Evolutionary conservation across 2,888 invertebrate genomes (phyloP).

Genomic region (Sipha maydis): DNA sequence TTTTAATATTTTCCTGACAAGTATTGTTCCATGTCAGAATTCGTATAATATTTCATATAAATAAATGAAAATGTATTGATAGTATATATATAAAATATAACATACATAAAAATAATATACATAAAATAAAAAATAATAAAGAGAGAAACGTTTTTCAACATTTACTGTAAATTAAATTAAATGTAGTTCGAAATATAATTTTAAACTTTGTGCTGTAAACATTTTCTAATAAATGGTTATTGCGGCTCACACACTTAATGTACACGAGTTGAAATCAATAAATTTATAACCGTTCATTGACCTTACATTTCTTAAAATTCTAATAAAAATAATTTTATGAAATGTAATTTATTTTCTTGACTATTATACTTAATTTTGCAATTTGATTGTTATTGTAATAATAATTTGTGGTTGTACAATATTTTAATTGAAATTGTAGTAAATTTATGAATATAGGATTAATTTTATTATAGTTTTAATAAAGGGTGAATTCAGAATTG

Average conservation of each 20-base stretch:
- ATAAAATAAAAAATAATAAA: too few species aligned
- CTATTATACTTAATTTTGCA: too few species aligned
- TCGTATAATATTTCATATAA: neutral
- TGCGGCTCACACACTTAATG: neutral
- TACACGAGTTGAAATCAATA: neutral
- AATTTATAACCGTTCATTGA: constrained; percentile 14
- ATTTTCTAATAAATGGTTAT: constrained; percentile 2
- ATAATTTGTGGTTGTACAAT: too few species aligned
- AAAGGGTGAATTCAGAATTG: too few species aligned
- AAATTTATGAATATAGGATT: too few species aligned
- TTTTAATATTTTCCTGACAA: neutral
- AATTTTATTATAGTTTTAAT: too few species aligned
- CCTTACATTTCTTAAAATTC: neutral
- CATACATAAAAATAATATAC: too few species aligned
- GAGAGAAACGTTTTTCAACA: neutral
- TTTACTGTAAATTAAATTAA: neutral
- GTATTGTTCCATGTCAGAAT: neutral
- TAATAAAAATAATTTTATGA: neutral
- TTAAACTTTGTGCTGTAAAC: neutral
- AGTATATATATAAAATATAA: too few species aligned
- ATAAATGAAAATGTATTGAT: too few species aligned
- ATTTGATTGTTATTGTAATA: too few species aligned
- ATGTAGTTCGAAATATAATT: neutral
- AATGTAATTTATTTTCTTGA: too few species aligned
- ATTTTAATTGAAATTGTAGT: too few species aligned